Percentiles rank a stretch among this genome's conserved stretches.
Evolutionary conservation across 2,888 invertebrate species (phyloP).

Genomic region (Pterostichus niger): DNA sequence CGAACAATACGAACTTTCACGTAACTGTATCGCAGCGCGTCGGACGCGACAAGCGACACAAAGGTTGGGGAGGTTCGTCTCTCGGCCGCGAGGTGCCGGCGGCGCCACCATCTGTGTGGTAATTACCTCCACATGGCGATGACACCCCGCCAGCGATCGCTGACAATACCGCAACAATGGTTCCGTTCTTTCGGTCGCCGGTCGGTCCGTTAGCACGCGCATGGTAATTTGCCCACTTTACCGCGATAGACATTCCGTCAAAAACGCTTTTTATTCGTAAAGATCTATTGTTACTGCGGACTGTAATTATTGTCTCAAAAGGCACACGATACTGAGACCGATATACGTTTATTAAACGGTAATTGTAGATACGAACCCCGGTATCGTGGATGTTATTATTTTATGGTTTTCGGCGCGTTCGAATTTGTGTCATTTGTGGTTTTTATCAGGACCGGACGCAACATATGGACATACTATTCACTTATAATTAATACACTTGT

Average conservation of each 20-base stretch:
- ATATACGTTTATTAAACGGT: conserved; percentile 28
- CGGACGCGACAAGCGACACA: conserved; percentile 52
- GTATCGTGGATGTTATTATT: conserved; percentile 2
- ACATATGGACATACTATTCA: conserved; percentile 22
- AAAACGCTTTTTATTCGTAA: background rate
- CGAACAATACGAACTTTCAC: conserved; percentile 65
- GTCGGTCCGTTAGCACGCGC: background rate
- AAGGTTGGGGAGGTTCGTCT: conserved; percentile 25
- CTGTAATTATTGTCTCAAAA: conserved; percentile 40
- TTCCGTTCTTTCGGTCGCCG: background rate
- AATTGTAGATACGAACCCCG: conserved; percentile 12
- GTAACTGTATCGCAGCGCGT: conserved; percentile 54
- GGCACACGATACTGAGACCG: conserved; percentile 22
- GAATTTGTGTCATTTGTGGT: conserved; percentile 45
- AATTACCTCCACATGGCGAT: conserved; percentile 47
- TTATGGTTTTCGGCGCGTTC: conserved; percentile 38
- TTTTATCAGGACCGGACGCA: conserved; percentile 11
- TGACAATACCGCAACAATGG: conserved; percentile 33
- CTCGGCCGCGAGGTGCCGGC: conserved; percentile 12
- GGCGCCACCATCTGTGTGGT: conserved; percentile 61
- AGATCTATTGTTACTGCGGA: background rate
- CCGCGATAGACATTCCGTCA: background rate
- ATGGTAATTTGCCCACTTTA: conserved; percentile 12
- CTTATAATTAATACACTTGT: conserved; percentile 24
- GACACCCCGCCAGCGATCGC: conserved; percentile 16